Base-by-base conservation (phyloP, 2,113 vertebrate species). In the Indicator maculatus region DNA sequence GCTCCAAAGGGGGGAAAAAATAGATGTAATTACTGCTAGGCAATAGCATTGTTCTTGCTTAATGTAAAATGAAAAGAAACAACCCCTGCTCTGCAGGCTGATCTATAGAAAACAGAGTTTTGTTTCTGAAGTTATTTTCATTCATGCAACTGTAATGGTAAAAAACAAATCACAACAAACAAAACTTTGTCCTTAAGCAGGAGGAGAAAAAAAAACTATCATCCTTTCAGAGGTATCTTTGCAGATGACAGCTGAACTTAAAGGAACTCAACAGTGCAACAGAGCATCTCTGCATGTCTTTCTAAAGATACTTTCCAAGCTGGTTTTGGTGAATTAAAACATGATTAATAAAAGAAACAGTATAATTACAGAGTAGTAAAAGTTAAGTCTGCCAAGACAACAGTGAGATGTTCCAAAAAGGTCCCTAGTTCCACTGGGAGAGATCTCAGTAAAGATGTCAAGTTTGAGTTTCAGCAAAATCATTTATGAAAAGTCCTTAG, bases 111-210 rank as follows among this genome's bases (percentile, higher is more conserved):
- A 91, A 78, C 15, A 91, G 90, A 2, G 75, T 31, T 90, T 85
- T 24, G 50, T 50, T 92, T 95, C 86, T 92, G 66, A 93, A 92
- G 55, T 78, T 90, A 86, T 74, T 91, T 93, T 83, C 65, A 83
- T 72, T 90, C 52, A 91, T 65, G 84, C 5, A 69, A 52, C 23
- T 24, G 65, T 36, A 80, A 85, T 1, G 4, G 26, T 65, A 95
- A 95, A 94, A 97, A 97, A 67, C 30, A 33, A 89, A 95, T 80
- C 91, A 95, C 76, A 63, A 61, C 67, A 95, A 96, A 94, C 27
- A 87, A 94, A 91, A 85, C 56, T 79, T 60, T 61, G 71, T 52
- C 61, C 58, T 85, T 33, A 8, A 17, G 28, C 14, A 64, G 50
- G 23, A 94, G 31, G 21, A 47, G 4, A 95, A 90, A 96, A 92